These are phyloP conservation scores for Amphipoea lucens DNA, from an alignment of 2,888 invertebrate species.

Conservation along the genomic window DNA sequence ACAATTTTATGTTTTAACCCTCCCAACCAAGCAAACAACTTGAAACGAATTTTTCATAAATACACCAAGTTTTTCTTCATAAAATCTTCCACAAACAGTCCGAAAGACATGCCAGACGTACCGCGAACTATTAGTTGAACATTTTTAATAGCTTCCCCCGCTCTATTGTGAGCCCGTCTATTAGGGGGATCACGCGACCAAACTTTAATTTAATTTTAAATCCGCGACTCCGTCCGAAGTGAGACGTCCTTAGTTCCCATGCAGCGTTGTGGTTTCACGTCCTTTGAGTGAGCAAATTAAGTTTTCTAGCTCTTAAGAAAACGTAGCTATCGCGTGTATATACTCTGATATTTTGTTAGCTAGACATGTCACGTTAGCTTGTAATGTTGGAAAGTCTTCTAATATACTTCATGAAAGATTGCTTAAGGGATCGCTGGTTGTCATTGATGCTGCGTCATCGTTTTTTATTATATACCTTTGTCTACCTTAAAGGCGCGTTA, in stretches of 20 bases:
- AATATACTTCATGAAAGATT: neutral
- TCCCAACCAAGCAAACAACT: neutral
- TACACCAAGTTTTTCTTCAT: neutral
- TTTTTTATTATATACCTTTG: slow-evolving; percentile 2
- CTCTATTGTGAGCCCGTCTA: slow-evolving; percentile 53
- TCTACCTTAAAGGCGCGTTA: neutral
- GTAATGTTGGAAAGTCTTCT: neutral
- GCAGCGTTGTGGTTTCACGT: slow-evolving; percentile 13
- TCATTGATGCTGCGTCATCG: neutral
- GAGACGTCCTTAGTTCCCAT: slow-evolving; percentile 31
- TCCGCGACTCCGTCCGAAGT: slow-evolving; percentile 39
- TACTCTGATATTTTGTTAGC: neutral
- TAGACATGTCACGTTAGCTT: neutral
- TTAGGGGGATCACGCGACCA: slow-evolving; percentile 52
- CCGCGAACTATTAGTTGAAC: slow-evolving; percentile 50
- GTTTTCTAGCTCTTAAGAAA: slow-evolving; percentile 14
- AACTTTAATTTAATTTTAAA: slow-evolving; percentile 66
- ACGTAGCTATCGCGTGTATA: neutral
- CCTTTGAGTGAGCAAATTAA: slow-evolving; percentile 16
- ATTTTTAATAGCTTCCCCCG: slow-evolving; percentile 62
- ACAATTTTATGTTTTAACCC: neutral
- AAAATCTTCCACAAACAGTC: slow-evolving; percentile 29
- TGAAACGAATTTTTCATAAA: neutral
- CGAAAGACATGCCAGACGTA: slow-evolving; percentile 32
- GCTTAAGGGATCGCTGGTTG: neutral